Conservation (phyloP, 2,888 invertebrate species). For the Physocephala rufipes region DNA sequence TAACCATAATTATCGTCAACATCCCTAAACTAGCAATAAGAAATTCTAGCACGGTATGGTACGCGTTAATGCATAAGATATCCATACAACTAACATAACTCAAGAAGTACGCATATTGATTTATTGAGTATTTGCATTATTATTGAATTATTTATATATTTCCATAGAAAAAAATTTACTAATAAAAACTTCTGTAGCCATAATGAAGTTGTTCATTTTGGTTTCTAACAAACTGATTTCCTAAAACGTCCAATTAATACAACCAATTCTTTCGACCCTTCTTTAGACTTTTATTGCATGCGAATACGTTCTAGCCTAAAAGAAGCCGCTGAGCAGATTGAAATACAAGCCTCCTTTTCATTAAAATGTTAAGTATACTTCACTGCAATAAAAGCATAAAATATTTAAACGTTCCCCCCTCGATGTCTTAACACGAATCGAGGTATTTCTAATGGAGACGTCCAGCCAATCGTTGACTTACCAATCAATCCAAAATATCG, state of each 20-base stretch:
- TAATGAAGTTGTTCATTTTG: constrained; percentile 2
- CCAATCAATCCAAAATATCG: too few species aligned
- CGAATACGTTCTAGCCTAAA: background rate
- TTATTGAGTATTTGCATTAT: too few species aligned
- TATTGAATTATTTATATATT: too few species aligned
- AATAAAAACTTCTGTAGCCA: too few species aligned
- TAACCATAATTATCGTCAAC: too few species aligned
- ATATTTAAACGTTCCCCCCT: constrained; percentile 37
- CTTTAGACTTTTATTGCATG: background rate
- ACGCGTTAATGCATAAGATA: too few species aligned
- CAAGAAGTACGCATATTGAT: too few species aligned
- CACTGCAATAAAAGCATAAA: constrained; percentile 59
- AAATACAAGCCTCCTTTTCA: background rate
- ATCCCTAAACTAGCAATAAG: too few species aligned
- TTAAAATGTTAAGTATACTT: constrained; percentile 44
- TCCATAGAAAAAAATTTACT: too few species aligned
- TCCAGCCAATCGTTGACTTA: constrained; percentile 38
- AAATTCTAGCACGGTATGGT: too few species aligned
- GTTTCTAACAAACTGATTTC: background rate
- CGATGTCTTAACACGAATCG: background rate
- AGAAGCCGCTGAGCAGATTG: too few species aligned
- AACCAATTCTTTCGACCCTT: background rate
- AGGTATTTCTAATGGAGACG: constrained; percentile 45
- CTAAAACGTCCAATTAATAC: background rate
- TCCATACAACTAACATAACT: too few species aligned